phyloP scores from a whole-genome alignment of 1,140 invertebrate genomes.

The Babylonia areolata region DNA sequence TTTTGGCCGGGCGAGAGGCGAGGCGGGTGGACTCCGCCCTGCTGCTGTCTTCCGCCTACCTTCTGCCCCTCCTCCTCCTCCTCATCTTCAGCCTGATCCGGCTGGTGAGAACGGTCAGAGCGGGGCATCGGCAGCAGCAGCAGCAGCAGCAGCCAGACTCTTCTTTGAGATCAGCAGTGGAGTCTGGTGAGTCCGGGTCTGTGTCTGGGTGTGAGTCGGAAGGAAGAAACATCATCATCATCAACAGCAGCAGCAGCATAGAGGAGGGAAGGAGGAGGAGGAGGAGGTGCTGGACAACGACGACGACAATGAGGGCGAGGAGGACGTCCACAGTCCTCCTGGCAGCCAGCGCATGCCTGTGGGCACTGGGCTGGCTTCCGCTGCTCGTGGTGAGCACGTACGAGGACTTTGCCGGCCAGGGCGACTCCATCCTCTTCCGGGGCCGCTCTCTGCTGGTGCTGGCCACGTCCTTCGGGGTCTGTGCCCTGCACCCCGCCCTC shows the following conservation, averaged over 20 bases:
- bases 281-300: slow-evolving; percentile 33
- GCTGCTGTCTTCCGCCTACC: slow-evolving; percentile 53
- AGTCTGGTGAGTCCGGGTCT: no score
- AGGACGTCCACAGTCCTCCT: slow-evolving; percentile 89
- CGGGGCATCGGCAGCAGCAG: no score
- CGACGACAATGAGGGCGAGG: slow-evolving; percentile 30
- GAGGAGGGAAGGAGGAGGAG: slow-evolving; percentile 30
- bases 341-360: slow-evolving; percentile 89
- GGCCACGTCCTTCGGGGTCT: slow-evolving; percentile 84
- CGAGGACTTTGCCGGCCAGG: slow-evolving; percentile 90
- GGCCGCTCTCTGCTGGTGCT: slow-evolving; percentile 85
- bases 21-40: slow-evolving; percentile 49
- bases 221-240: slow-evolving; percentile 9
- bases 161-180: no score
- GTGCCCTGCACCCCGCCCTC: slow-evolving; percentile 92
- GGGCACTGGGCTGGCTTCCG: slow-evolving; percentile 92
- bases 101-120: slow-evolving; percentile 47
- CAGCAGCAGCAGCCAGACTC: no score
- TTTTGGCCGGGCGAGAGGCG: slow-evolving; percentile 16
- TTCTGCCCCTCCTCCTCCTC: slow-evolving; percentile 51
- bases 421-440: slow-evolving; percentile 90
- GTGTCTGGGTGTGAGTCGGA: slow-evolving; percentile 26
- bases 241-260: neutral
- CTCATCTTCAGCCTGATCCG: slow-evolving; percentile 48
- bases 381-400: slow-evolving; percentile 83